Percentiles rank a stretch among this genome's conserved stretches.
Evolutionary conservation across 2,888 invertebrate species (phyloP).

Genomic region (Euspilapteryx auroguttella): DNA sequence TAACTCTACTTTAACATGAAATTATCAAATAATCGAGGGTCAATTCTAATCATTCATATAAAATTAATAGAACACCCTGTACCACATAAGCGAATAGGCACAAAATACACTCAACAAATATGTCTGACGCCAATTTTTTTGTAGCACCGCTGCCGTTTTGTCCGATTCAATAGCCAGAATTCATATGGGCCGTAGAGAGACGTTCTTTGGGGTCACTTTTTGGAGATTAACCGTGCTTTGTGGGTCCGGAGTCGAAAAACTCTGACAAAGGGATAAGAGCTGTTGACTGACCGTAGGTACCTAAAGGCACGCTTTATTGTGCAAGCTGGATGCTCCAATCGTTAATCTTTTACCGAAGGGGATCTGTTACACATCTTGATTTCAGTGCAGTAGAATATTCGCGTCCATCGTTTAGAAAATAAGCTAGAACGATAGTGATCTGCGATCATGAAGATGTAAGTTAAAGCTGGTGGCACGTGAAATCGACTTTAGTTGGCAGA

Average conservation of each 20-base stretch:
- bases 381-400: conserved; percentile 7
- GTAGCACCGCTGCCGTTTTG: conserved; percentile 17
- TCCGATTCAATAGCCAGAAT: conserved; percentile 21
- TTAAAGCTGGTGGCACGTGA: conserved; percentile 25
- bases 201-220: conserved; percentile 59
- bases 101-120: conserved; percentile 2
- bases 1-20: no score
- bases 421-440: conserved; percentile 13
- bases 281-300: conserved; percentile 43
- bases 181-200: conserved; percentile 12
- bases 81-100: no score
- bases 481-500: conserved; percentile 30
- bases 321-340: not conserved
- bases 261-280: conserved; percentile 28
- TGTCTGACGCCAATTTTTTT: no score
- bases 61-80: no score
- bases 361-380: conserved; percentile 36
- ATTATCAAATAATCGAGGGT: no score
- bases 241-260: conserved; percentile 35
- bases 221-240: conserved; percentile 52
- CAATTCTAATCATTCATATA: no score
- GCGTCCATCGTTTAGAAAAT: conserved; percentile 10
- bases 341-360: conserved; percentile 6
- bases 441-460: conserved; percentile 17
- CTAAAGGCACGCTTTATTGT: no score